phyloP scores from a whole-genome alignment of 1,140 invertebrate species.

The Globodera rostochiensis region DNA sequence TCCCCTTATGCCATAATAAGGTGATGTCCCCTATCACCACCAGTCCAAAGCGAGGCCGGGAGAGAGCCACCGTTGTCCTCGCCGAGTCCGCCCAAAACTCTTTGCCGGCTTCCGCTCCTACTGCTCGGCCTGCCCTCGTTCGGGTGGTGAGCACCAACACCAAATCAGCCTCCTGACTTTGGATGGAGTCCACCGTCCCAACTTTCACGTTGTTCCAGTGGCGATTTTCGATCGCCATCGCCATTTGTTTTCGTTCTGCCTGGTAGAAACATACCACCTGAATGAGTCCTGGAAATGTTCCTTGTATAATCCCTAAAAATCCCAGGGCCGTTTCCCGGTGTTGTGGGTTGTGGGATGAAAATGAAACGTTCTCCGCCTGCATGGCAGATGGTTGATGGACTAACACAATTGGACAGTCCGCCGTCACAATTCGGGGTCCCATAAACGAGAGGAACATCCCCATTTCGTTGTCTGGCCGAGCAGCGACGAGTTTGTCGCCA shows the following conservation, averaged over 20 bases:
- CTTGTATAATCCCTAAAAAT: not conserved
- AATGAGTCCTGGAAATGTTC: not conserved
- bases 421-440: not conserved
- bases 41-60: not conserved
- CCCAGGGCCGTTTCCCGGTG: not conserved
- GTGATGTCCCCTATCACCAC: not conserved
- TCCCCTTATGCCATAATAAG: too few species aligned
- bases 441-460: not conserved
- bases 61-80: not conserved
- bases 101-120: not conserved
- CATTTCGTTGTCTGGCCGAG: not conserved
- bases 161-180: slow-evolving; percentile 1
- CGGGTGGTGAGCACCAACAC: not conserved
- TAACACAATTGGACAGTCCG: not conserved
- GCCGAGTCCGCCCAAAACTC: slow-evolving; percentile 4
- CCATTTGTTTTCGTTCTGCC: not conserved
- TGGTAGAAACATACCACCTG: not conserved
- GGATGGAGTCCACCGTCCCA: not conserved
- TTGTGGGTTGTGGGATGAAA: not conserved
- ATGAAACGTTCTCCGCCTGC: not conserved
- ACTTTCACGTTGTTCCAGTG: not conserved
- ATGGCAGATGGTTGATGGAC: not conserved
- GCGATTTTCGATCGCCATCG: not conserved
- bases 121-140: not conserved
- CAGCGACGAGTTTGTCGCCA: not conserved